Evolutionary conservation across 2,797 vertebrate genomes (phyloP).

Genomic region (Pseudochirops corinnae): DNA sequence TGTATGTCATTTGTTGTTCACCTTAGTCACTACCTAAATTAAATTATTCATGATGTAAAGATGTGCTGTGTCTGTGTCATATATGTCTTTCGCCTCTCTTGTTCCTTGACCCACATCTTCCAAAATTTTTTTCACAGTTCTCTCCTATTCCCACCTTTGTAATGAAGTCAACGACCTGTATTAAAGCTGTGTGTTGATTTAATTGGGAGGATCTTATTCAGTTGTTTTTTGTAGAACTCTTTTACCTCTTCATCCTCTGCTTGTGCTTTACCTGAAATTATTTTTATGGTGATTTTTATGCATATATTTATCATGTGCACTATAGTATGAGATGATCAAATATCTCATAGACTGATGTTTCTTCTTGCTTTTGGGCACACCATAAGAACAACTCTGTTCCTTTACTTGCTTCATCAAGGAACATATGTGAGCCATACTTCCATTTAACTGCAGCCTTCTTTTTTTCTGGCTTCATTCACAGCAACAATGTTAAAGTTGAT

Average conservation of each 20-base stretch:
- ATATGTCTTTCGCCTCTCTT: neutral
- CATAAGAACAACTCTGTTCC: neutral
- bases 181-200: neutral
- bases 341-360: neutral
- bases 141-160: neutral
- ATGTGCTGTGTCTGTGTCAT: neutral
- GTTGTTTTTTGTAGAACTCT: neutral
- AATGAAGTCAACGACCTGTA: neutral
- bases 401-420: neutral
- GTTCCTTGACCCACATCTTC: neutral
- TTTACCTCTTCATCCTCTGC: neutral
- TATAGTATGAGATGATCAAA: neutral
- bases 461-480: neutral
- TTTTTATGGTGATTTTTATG: neutral
- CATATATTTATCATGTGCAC: neutral
- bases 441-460: neutral
- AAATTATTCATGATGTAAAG: neutral
- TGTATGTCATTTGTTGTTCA: neutral
- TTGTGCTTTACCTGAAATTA: neutral
- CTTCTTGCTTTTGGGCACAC: neutral
- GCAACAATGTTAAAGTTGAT: neutral
- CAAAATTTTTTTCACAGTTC: neutral
- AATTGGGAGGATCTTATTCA: neutral
- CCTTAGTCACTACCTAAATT: neutral
- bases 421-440: neutral